Conservation (phyloP, 2,113 vertebrate species). For the Centropristis striata region DNA sequence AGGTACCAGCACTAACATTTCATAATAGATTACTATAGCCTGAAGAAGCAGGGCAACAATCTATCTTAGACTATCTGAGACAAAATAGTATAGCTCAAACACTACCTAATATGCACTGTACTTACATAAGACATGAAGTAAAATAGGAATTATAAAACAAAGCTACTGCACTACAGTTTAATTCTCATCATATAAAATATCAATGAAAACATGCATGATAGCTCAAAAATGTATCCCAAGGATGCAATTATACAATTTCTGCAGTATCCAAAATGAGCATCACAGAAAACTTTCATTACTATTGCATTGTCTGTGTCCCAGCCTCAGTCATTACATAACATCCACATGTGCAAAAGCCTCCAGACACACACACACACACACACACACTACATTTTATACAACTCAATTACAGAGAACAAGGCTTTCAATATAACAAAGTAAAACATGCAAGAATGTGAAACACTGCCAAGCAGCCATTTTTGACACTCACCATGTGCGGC, state of each 20-base stretch:
- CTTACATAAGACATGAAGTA: not conserved
- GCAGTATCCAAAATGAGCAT: constrained; percentile 22
- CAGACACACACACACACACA: constrained; percentile 29
- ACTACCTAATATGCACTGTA: constrained; percentile 2
- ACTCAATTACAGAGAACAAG: constrained; percentile 4
- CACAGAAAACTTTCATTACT: constrained; percentile 57
- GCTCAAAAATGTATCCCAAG: not conserved
- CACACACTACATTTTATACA: constrained; percentile 8
- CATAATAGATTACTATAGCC: constrained; percentile 21
- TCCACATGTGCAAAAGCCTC: constrained; percentile 52
- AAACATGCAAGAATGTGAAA: constrained; percentile 3
- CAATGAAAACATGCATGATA: not conserved
- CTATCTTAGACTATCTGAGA: constrained; percentile 1
- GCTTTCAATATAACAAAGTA: not conserved
- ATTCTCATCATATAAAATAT: not conserved
- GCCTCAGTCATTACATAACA: constrained; percentile 66
- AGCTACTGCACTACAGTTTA: not conserved
- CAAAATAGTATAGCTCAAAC: not conserved
- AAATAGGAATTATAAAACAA: not conserved
- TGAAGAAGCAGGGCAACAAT: constrained; percentile 8
- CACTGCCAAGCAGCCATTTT: constrained; percentile 27
- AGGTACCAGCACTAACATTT: constrained; percentile 6
- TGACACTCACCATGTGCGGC: constrained; percentile 78
- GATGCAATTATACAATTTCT: constrained; percentile 28
- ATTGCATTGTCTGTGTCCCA: constrained; percentile 46